phyloP scores from a whole-genome alignment of 2,888 invertebrate species.

The Achlya flavicornis region DNA sequence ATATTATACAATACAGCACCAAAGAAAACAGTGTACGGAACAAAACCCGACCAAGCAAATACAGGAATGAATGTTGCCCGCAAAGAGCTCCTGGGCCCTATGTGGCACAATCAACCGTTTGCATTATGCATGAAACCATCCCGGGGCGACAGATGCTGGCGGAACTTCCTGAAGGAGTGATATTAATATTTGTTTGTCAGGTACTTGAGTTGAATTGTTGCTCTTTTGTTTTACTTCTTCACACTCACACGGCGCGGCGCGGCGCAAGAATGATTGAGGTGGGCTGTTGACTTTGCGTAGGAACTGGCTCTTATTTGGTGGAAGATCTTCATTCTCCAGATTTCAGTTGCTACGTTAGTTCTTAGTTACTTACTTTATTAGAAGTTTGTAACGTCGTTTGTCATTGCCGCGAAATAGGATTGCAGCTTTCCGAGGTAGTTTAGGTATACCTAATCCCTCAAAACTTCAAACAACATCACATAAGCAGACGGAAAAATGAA shows the following conservation, averaged over 20 bases:
- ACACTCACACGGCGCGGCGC: background rate
- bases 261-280: background rate
- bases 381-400: background rate
- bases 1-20: constrained; percentile 37
- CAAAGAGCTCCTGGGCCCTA: constrained; percentile 64
- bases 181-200: constrained; percentile 68
- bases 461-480: constrained; percentile 23
- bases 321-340: too few relatives aligned
- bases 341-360: too few relatives aligned
- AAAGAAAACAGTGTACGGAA: constrained; percentile 37
- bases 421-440: too few relatives aligned
- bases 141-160: constrained; percentile 66
- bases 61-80: constrained; percentile 64
- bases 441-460: constrained; percentile 7
- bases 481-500: constrained; percentile 28
- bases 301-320: background rate
- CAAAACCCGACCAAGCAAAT: constrained; percentile 51
- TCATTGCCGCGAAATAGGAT: too few relatives aligned
- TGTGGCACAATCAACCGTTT: constrained; percentile 75
- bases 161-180: constrained; percentile 52
- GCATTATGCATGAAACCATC: constrained; percentile 80
- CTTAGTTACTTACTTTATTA: background rate
- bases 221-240: constrained; percentile 32
- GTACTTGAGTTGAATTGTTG: constrained; percentile 44
- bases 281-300: background rate